Evolutionary conservation across 2,113 vertebrate species (phyloP).

Genomic region (Antigone vipio): DNA sequence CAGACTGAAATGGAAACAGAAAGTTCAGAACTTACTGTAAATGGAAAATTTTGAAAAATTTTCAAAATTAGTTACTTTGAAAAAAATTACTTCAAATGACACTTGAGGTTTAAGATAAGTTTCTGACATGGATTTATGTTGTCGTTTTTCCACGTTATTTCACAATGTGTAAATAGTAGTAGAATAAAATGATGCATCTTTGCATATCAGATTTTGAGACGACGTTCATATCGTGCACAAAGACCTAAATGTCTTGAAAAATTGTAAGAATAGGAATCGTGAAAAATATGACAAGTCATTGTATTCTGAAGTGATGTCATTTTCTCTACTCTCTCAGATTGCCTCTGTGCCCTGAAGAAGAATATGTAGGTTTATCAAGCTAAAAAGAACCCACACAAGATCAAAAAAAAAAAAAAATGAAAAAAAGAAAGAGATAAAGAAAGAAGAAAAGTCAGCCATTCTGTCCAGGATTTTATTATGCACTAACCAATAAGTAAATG

Average conservation of each 20-base stretch:
- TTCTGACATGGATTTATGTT: neutral
- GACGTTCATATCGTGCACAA: neutral
- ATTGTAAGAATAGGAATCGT: neutral
- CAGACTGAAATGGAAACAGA: neutral
- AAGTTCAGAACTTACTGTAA: neutral
- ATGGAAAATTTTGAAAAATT: neutral
- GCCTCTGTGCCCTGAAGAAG: accelerated
- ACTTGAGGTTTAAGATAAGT: neutral
- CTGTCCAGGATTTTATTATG: neutral
- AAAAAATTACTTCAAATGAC: neutral
- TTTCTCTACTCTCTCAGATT: neutral
- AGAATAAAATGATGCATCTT: neutral
- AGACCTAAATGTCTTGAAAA: neutral
- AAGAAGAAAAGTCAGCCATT: accelerated
- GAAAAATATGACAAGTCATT: neutral
- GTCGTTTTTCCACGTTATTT: neutral
- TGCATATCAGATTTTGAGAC: neutral
- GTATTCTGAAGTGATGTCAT: neutral
- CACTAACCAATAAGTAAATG: neutral
- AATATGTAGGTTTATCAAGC: neutral
- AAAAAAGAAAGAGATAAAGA: no score
- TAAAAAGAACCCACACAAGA: neutral
- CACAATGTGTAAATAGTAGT: neutral
- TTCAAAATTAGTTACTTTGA: neutral
- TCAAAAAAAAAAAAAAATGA: no score